Base-by-base conservation (phyloP, 2,113 vertebrate genomes). In the Callionymus lyra region DNA sequence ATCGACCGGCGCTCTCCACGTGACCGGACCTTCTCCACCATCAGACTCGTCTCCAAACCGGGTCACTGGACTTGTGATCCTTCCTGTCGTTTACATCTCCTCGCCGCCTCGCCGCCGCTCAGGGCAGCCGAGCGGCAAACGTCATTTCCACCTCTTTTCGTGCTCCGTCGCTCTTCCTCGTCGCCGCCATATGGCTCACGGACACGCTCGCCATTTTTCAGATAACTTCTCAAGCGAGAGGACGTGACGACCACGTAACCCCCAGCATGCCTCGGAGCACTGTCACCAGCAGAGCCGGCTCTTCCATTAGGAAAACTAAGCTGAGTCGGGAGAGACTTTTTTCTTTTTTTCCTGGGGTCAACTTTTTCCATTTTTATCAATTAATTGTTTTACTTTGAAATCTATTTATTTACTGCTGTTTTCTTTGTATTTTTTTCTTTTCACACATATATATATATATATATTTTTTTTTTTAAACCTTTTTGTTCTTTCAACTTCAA, bases 161-260 rank as follows among this genome's bases (percentile, higher is more conserved):
- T 62, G 78, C 77, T 77, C 72, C 50, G 52, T 68, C 67, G 71
- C 80, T 79, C 70, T 21, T 34, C 56, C 65, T 54, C 35, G 45
- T 56, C 34, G 47, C 21, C 74, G 76, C 81, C 83, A 84, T 83
- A 84, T 84, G 84, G 84, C 74, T 68, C 15, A 17, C 42, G 58
- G 84, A 82, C 72, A 47, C 53, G 47, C 65, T 70, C 49, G 65
- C 80, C 80, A 84, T 85, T 84, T 83, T 80, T 85, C 82, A 85
- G 64, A 83, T 83, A 82, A 84, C 76, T 82, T 79, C 80, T 84
- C 84, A 81, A 82, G 78, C 79, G 80, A 76, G 75, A 80, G 67
- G 68, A 67, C 64, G 49, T 55, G 55, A 57, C 45, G 57, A 49
- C 39, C 12, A 38, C 53, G 46, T 60, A 51, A 44, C 9, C 13